Percentiles rank a stretch among this genome's conserved stretches.
Evolutionary conservation across 2,888 invertebrate species (phyloP).

Genomic region (Drosophila mayaguana): DNA sequence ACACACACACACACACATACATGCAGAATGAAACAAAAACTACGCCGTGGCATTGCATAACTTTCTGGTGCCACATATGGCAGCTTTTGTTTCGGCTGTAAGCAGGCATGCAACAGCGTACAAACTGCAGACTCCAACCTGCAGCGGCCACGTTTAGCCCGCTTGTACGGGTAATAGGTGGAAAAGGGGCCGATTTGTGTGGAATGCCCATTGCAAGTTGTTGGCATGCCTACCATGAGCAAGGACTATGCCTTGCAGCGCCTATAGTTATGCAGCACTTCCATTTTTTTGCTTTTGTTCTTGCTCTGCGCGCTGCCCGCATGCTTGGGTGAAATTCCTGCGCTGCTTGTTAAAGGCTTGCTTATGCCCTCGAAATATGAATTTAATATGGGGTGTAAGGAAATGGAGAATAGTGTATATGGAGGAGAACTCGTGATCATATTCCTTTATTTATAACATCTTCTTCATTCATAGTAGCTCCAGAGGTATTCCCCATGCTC

Average conservation of each 20-base stretch:
- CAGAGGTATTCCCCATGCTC: too few relatives aligned
- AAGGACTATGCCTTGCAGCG: slow-evolving; percentile 51
- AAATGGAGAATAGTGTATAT: neutral
- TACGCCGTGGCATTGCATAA: slow-evolving; percentile 61
- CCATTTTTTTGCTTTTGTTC: slow-evolving; percentile 12
- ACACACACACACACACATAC: slow-evolving; percentile 24
- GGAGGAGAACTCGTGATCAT: too few relatives aligned
- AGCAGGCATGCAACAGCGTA: slow-evolving; percentile 69
- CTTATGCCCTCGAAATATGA: slow-evolving; percentile 19
- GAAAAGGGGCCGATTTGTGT: neutral
- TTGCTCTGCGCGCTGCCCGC: slow-evolving; percentile 32
- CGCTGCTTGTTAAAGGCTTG: slow-evolving; percentile 33
- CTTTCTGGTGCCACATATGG: slow-evolving; percentile 66
- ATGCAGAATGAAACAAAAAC: slow-evolving; percentile 24
- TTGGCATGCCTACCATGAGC: slow-evolving; percentile 59
- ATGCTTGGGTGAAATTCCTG: slow-evolving; percentile 57
- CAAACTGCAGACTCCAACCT: slow-evolving; percentile 25
- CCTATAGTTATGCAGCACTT: slow-evolving; percentile 67
- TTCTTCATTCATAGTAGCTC: too few relatives aligned
- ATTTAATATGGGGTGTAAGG: neutral
- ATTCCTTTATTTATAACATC: too few relatives aligned
- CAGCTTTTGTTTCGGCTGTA: slow-evolving; percentile 57
- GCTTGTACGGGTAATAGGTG: neutral
- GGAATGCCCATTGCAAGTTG: slow-evolving; percentile 53
- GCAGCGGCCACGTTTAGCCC: neutral